These are phyloP conservation scores for Psittacula derbiana DNA, from an alignment of 2,797 vertebrate genomes.

Conservation along the genomic window DNA sequence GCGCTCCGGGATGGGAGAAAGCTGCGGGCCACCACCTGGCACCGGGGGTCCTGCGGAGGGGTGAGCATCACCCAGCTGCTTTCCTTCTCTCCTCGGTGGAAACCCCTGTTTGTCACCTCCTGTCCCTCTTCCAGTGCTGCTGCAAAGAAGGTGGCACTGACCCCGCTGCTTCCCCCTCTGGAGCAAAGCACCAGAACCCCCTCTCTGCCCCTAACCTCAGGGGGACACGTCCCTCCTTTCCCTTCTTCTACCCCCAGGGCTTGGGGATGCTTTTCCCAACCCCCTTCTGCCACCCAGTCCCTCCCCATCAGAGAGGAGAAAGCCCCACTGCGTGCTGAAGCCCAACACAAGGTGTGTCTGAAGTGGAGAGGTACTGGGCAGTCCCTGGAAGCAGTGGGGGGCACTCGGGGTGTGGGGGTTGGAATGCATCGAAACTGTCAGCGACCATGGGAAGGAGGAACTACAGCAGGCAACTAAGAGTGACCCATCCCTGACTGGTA, in stretches of 20 bases:
- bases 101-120: background rate
- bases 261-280: background rate
- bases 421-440: no score
- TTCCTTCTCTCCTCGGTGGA: background rate
- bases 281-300: background rate
- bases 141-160: background rate
- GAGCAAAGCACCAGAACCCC: background rate
- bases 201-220: background rate
- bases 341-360: background rate
- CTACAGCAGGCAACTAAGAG: no score
- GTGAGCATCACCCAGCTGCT: background rate
- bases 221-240: background rate
- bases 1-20: background rate
- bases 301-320: background rate
- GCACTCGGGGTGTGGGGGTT: background rate
- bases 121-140: background rate
- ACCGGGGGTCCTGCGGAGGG: background rate
- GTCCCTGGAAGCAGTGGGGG: background rate
- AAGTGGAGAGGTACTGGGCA: accelerated
- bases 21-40: background rate
- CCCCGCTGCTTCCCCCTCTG: background rate
- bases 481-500: no score
- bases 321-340: background rate
- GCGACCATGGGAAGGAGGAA: no score
- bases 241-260: background rate